Evolutionary conservation across 2,113 vertebrate genomes (phyloP).

Genomic region (Nerophis ophidion): DNA sequence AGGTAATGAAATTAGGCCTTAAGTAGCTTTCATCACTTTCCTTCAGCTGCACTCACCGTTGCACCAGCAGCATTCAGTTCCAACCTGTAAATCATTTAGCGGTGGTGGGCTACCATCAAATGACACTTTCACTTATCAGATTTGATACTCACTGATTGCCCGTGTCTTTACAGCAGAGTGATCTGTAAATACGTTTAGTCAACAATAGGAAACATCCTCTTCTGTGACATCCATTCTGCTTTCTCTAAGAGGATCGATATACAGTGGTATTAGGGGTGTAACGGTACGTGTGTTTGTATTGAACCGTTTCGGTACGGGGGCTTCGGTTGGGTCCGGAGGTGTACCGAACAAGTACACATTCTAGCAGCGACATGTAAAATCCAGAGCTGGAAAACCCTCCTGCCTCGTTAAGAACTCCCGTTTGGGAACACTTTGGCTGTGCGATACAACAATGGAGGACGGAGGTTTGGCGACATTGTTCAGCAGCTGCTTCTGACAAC

Average conservation of each 20-base stretch:
- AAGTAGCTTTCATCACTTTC: constrained; percentile 50
- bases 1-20: constrained; percentile 43
- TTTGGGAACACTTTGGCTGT: too few relatives aligned
- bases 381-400: too few relatives aligned
- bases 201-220: not conserved
- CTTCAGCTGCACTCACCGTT: constrained; percentile 29
- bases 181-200: constrained; percentile 13
- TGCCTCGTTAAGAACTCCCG: too few relatives aligned
- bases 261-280: too few relatives aligned
- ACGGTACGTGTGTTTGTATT: too few relatives aligned
- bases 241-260: not conserved
- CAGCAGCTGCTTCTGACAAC: too few relatives aligned
- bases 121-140: constrained; percentile 27
- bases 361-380: too few relatives aligned
- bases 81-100: constrained; percentile 46
- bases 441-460: too few relatives aligned
- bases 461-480: too few relatives aligned
- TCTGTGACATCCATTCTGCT: not conserved
- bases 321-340: too few relatives aligned
- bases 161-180: constrained; percentile 3
- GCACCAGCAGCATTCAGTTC: constrained; percentile 43
- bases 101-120: constrained; percentile 20
- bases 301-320: too few relatives aligned
- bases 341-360: too few relatives aligned
- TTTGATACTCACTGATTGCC: constrained; percentile 18